These are phyloP conservation scores for Drosophila koepferae DNA, from an alignment of 2,888 invertebrate genomes.

Conservation along the genomic window DNA sequence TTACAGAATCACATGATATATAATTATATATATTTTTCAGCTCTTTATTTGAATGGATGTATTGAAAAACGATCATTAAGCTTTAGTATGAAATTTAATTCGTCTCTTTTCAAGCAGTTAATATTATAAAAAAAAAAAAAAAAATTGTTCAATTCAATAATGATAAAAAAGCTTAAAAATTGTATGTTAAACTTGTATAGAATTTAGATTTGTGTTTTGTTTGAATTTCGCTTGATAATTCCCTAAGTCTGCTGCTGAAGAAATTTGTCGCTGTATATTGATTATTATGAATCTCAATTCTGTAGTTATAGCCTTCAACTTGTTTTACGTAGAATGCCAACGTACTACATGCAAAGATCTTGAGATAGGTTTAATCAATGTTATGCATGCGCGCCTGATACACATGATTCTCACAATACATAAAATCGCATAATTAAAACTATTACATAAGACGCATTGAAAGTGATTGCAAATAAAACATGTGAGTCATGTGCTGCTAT, in stretches of 20 bases:
- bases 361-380: slow-evolving; percentile 4
- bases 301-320: not conserved
- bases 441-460: slow-evolving; percentile 29
- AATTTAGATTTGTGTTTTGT: not conserved
- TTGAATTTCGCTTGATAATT: not conserved
- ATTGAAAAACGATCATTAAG: not conserved
- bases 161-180: not conserved
- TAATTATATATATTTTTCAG: not conserved
- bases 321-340: not conserved
- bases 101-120: not conserved
- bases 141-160: not conserved
- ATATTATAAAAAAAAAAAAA: no score
- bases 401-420: not conserved
- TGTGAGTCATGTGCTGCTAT: slow-evolving; percentile 27
- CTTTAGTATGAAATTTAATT: not conserved
- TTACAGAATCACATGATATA: not conserved
- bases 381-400: not conserved
- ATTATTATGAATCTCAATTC: not conserved
- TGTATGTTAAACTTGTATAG: no score
- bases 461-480: slow-evolving; percentile 18
- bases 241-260: no score
- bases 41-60: not conserved
- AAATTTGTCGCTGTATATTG: not conserved
- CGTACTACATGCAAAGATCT: not conserved
- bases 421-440: slow-evolving; percentile 3